A percentile compares a stretch with the other conserved stretches of the same genome.
Evolutionary conservation across 2,797 vertebrate genomes (phyloP).

Genomic region (Microctenopoma steveboyesi): DNA sequence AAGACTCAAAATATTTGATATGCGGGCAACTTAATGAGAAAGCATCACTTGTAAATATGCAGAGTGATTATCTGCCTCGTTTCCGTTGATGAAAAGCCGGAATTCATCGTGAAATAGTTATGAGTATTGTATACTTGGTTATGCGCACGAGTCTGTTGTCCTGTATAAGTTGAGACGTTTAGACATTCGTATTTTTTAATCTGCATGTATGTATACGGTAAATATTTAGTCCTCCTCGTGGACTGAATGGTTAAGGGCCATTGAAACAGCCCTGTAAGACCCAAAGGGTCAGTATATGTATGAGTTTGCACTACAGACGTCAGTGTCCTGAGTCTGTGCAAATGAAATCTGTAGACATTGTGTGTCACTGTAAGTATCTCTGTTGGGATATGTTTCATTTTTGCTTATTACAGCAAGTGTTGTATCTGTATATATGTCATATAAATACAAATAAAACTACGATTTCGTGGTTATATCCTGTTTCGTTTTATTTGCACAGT

Average conservation of each 20-base stretch:
- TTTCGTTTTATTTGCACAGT: constrained; percentile 14
- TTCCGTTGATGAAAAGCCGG: constrained; percentile 55
- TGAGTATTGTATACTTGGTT: constrained; percentile 83
- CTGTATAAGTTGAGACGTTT: constrained; percentile 71
- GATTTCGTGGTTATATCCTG: constrained; percentile 52
- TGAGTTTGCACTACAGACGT: constrained; percentile 78
- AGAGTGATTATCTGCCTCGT: constrained; percentile 23
- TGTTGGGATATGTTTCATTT: constrained; percentile 68
- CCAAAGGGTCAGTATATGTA: constrained; percentile 80
- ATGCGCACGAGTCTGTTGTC: constrained; percentile 75
- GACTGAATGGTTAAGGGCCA: constrained; percentile 79
- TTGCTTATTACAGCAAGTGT: constrained; percentile 70
- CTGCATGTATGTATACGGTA: constrained; percentile 81
- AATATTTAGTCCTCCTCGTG: constrained; percentile 77
- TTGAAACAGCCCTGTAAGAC: constrained; percentile 85
- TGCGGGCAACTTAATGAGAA: constrained; percentile 9
- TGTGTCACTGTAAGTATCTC: constrained; percentile 76
- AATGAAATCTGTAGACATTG: constrained; percentile 75
- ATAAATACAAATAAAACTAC: constrained; percentile 71
- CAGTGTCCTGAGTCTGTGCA: constrained; percentile 75
- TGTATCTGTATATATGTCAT: constrained; percentile 69
- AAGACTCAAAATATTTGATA: constrained; percentile 19
- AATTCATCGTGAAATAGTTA: constrained; percentile 61
- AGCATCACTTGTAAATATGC: constrained; percentile 55
- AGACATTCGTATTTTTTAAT: constrained; percentile 79